Conservation (phyloP, 2,113 vertebrate genomes). For the Myrmecophaga tridactyla region DNA sequence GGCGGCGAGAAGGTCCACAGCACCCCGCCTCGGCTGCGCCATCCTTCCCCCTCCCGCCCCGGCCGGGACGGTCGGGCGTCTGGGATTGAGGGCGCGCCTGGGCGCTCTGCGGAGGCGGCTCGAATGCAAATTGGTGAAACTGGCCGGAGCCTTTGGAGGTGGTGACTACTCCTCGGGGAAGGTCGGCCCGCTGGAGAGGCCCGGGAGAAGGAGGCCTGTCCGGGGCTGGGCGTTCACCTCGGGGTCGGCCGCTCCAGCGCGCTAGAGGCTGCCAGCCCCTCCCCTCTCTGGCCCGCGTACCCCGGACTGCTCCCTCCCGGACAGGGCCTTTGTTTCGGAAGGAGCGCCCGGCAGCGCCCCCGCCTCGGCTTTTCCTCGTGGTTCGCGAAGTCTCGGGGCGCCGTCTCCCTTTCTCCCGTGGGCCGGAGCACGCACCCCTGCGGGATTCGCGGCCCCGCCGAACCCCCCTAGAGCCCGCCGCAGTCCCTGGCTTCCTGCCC, state of each 20-base stretch:
- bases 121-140: background rate
- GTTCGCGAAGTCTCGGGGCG: background rate
- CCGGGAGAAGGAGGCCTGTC: too few relatives aligned
- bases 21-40: background rate
- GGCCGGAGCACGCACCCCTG: fast-evolving
- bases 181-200: too few relatives aligned
- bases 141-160: background rate
- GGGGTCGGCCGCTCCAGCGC: background rate
- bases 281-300: background rate
- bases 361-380: background rate
- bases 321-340: background rate
- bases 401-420: background rate
- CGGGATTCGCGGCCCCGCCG: background rate
- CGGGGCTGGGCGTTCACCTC: too few relatives aligned
- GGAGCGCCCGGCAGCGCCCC: background rate
- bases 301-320: background rate
- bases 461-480: background rate
- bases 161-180: slow-evolving; percentile 29
- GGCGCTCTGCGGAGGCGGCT: background rate
- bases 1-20: background rate
- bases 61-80: background rate
- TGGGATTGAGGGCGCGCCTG: fast-evolving
- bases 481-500: background rate
- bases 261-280: background rate
- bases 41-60: fast-evolving